Evolutionary conservation across 2,113 vertebrate genomes (phyloP).

Genomic region (Fulica atra): DNA sequence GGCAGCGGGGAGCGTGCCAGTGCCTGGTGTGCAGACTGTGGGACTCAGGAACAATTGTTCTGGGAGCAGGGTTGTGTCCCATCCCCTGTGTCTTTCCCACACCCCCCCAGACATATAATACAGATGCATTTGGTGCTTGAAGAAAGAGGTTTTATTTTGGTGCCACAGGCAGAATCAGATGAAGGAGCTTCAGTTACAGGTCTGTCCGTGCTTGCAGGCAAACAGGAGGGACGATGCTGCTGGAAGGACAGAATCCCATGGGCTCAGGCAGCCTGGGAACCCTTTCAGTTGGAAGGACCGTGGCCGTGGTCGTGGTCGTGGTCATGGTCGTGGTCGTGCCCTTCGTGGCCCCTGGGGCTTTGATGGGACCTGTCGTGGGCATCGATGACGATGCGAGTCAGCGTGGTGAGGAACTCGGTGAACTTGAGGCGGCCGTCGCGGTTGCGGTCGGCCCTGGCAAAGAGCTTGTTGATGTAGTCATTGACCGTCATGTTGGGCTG

Average conservation of each 20-base stretch:
- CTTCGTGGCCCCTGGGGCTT: no score
- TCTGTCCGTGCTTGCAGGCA: neutral
- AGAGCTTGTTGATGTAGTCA: neutral
- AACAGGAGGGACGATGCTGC: neutral
- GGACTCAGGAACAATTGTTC: neutral
- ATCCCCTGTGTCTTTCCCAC: no score
- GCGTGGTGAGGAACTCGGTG: neutral
- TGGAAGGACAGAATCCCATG: rapidly evolving
- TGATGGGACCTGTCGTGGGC: neutral
- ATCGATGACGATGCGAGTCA: neutral
- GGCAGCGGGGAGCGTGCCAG: rapidly evolving
- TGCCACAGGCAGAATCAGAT: neutral
- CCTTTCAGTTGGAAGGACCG: rapidly evolving
- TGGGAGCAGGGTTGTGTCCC: no score
- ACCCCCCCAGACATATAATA: neutral
- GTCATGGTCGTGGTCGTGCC: rapidly evolving
- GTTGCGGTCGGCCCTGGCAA: neutral
- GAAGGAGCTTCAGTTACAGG: neutral
- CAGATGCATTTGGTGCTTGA: neutral
- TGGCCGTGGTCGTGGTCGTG: rapidly evolving
- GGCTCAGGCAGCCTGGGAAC: neutral
- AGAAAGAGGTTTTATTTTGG: conserved; percentile 10
- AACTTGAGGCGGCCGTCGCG: neutral
- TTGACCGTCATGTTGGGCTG: rapidly evolving
- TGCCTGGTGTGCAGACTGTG: neutral